A percentile compares a stretch with the other conserved stretches of the same genome.
phyloP scores from a whole-genome alignment of 2,888 invertebrate genomes.

The Eremobia ochroleuca region DNA sequence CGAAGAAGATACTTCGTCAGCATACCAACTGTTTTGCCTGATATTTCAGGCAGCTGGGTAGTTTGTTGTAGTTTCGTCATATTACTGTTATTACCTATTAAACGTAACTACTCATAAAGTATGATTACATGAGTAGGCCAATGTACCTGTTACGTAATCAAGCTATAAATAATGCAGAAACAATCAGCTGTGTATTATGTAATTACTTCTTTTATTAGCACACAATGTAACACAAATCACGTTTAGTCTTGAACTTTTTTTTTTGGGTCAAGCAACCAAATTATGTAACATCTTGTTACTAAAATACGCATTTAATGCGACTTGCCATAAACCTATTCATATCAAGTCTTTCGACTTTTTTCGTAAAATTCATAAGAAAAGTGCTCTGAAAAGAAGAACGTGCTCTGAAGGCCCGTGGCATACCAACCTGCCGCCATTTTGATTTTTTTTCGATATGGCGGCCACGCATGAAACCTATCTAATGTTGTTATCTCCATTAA shows the following conservation, averaged over 20 bases:
- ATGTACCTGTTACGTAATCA: slow-evolving; percentile 37
- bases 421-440: no score
- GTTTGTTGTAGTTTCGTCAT: background rate
- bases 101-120: slow-evolving; percentile 22
- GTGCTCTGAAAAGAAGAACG: background rate
- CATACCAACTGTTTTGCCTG: no score
- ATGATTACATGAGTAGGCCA: slow-evolving; percentile 22
- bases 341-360: background rate
- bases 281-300: slow-evolving; percentile 9
- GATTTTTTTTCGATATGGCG: no score
- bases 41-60: background rate
- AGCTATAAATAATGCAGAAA: slow-evolving; percentile 37
- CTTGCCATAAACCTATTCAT: background rate
- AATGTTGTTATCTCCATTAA: no score
- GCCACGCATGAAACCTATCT: no score
- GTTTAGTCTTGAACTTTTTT: slow-evolving; percentile 10
- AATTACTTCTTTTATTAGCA: slow-evolving; percentile 33
- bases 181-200: slow-evolving; percentile 39
- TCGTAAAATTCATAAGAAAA: background rate
- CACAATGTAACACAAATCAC: slow-evolving; percentile 39
- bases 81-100: background rate
- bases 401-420: no score
- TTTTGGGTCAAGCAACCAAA: slow-evolving; percentile 20
- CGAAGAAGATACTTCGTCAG: background rate
- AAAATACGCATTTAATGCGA: background rate